phyloP scores from a whole-genome alignment of 2,113 vertebrate species.

The Desmodus rotundus region DNA sequence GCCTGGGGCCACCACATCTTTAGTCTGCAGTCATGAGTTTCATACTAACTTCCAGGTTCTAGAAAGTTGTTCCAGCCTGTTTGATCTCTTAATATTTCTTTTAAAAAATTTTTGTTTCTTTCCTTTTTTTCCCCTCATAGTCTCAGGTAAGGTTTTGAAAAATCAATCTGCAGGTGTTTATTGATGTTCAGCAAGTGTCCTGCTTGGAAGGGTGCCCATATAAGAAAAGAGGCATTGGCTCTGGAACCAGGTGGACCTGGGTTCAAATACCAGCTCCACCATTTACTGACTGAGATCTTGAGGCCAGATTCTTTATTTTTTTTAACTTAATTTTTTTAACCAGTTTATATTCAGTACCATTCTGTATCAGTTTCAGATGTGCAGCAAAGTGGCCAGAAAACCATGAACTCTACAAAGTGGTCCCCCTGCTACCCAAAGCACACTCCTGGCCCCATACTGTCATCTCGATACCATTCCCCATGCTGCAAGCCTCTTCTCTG shows the following conservation, averaged over 20 bases:
- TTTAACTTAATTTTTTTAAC: not conserved
- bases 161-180: not conserved
- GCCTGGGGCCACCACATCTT: not conserved
- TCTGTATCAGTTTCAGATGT: not conserved
- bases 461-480: not conserved
- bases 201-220: not conserved
- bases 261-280: not conserved
- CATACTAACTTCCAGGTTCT: not conserved
- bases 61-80: not conserved
- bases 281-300: not conserved
- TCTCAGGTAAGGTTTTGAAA: not conserved
- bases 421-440: not conserved
- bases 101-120: not conserved
- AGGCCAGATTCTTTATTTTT: not conserved
- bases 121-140: no score
- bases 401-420: not conserved
- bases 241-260: not conserved
- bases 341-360: not conserved
- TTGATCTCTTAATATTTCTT: not conserved
- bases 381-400: not conserved
- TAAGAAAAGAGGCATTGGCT: not conserved
- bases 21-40: not conserved
- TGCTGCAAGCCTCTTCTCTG: not conserved
- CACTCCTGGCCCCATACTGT: not conserved
- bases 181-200: not conserved